Conservation (phyloP, 1,140 invertebrate genomes). For the Melitaea cinxia region DNA sequence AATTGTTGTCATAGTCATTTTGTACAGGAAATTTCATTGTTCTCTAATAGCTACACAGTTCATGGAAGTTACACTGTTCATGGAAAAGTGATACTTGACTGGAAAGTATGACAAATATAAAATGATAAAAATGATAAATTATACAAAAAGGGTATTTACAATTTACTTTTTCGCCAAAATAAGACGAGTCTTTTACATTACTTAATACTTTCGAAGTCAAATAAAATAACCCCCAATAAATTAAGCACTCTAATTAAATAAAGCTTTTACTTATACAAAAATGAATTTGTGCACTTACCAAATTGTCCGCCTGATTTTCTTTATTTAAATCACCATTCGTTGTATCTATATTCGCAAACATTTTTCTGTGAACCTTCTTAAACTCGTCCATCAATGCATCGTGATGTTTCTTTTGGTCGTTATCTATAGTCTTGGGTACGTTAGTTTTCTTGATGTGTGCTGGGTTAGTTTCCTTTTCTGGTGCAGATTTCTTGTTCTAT, state of each 20-base stretch:
- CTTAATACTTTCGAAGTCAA: too few relatives aligned
- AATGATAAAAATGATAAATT: too few relatives aligned
- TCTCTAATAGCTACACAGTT: background rate
- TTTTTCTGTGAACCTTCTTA: constrained; percentile 91
- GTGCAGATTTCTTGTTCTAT: constrained; percentile 61
- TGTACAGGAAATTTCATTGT: constrained; percentile 5
- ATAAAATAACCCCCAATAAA: too few relatives aligned
- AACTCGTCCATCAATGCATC: constrained; percentile 93
- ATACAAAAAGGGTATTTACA: too few relatives aligned
- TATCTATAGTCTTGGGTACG: constrained; percentile 62
- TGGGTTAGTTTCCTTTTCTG: constrained; percentile 44
- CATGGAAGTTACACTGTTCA: too few relatives aligned
- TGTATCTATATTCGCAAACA: constrained; percentile 85
- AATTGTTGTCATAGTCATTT: constrained; percentile 5
- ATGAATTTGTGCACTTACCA: constrained; percentile 36
- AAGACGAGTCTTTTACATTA: too few relatives aligned
- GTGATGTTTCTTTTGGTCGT: constrained; percentile 85
- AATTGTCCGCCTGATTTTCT: constrained; percentile 36
- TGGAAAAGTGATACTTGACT: background rate
- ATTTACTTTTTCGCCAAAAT: too few relatives aligned
- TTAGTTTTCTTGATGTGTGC: constrained; percentile 53
- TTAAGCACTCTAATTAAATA: too few relatives aligned
- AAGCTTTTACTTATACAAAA: too few relatives aligned
- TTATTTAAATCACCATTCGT: constrained; percentile 29
- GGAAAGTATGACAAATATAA: background rate